phyloP scores from a whole-genome alignment of 2,888 invertebrate species.

The Tyria jacobaeae region DNA sequence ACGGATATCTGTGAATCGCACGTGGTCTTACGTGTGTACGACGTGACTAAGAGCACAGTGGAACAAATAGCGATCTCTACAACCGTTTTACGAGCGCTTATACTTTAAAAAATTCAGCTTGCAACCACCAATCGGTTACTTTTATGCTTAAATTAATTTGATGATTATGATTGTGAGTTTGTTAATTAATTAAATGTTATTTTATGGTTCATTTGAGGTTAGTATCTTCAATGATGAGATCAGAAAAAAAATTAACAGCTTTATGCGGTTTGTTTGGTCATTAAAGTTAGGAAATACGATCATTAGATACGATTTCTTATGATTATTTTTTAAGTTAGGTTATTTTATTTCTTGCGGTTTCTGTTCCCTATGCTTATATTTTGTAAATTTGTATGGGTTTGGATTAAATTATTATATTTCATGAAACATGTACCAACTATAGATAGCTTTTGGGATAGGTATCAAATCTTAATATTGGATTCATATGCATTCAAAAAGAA shows the following conservation, averaged over 20 bases:
- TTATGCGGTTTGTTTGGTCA: conserved; percentile 23
- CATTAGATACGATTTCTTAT: no score
- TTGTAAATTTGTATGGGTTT: no score
- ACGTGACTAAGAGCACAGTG: conserved; percentile 31
- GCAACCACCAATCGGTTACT: conserved; percentile 45
- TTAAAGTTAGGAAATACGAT: conserved; percentile 13
- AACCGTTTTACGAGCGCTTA: conserved; percentile 33
- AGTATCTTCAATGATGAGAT: conserved; percentile 24
- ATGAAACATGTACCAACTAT: not conserved
- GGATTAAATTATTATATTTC: no score
- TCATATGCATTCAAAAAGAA: no score
- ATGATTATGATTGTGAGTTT: conserved; percentile 36
- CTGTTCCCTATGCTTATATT: no score
- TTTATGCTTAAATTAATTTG: conserved; percentile 42
- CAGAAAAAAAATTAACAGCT: conserved; percentile 13
- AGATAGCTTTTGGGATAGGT: no score
- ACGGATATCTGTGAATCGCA: conserved; percentile 67
- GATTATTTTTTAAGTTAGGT: no score
- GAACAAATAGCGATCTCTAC: conserved; percentile 31
- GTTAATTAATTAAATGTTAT: conserved; percentile 42
- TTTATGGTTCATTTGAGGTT: conserved; percentile 30
- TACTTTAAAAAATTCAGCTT: conserved; percentile 37
- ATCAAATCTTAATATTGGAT: no score
- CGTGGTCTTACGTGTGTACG: conserved; percentile 53
- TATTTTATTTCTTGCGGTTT: no score